phyloP scores from a whole-genome alignment of 2,113 vertebrate genomes.

The Onychostoma macrolepis region DNA sequence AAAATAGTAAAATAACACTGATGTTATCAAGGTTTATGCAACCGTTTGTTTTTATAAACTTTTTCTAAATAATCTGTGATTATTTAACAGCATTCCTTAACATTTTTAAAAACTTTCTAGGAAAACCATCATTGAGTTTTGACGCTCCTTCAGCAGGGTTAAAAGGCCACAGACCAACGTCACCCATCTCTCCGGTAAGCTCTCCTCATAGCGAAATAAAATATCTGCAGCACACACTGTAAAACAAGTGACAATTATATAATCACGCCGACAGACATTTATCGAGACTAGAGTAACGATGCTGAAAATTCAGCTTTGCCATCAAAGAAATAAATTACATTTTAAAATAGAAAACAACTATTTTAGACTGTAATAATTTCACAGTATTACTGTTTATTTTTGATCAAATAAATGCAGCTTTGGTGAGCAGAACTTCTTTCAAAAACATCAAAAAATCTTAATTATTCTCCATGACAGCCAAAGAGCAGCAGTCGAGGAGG shows the following conservation, averaged over 20 bases:
- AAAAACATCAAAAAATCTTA: not conserved
- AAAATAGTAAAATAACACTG: not conserved
- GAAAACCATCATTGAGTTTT: constrained; percentile 69
- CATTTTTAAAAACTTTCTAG: constrained; percentile 52
- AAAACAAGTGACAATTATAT: not conserved
- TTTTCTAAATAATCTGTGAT: not conserved
- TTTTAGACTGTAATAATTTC: not conserved
- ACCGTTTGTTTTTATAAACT: not conserved
- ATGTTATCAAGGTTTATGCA: not conserved
- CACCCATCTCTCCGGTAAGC: constrained; percentile 69
- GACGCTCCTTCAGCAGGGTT: constrained; percentile 56
- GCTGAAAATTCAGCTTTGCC: not conserved
- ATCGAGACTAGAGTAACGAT: not conserved
- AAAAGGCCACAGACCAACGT: constrained; percentile 69
- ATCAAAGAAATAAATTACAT: not conserved
- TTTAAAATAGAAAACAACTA: not conserved
- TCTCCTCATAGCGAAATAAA: not conserved
- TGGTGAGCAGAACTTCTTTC: not conserved
- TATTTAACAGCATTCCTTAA: not conserved
- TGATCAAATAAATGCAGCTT: not conserved
- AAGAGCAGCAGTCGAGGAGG: constrained; percentile 52
- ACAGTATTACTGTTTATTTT: not conserved
- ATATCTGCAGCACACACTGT: not conserved
- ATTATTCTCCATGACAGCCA: constrained; percentile 49
- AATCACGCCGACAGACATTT: not conserved